These are phyloP conservation scores for Phataginus tricuspis DNA, from an alignment of 2,797 vertebrate species.

Conservation along the genomic window DNA sequence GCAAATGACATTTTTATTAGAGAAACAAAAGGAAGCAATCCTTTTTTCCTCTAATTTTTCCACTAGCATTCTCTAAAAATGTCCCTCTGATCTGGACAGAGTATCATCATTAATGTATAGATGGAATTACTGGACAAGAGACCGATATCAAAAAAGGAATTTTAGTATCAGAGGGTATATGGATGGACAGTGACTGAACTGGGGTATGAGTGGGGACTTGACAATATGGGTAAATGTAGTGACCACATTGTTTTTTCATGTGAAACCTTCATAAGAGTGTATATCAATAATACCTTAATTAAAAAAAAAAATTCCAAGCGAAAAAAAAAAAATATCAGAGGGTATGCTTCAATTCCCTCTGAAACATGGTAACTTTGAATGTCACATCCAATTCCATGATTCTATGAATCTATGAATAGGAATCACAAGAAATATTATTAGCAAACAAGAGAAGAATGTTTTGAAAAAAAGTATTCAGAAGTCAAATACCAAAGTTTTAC, in stretches of 20 bases:
- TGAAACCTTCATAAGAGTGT: no score
- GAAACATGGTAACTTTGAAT: neutral
- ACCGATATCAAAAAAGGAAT: neutral
- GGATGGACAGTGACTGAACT: no score
- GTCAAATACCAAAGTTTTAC: constrained; percentile 24
- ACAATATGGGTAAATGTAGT: no score
- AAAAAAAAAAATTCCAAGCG: no score
- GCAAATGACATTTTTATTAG: neutral
- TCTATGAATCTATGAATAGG: neutral
- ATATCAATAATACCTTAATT: no score
- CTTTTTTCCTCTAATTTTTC: neutral
- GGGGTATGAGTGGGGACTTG: no score
- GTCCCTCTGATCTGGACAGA: neutral
- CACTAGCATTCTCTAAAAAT: constrained; percentile 47
- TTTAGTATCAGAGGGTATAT: neutral
- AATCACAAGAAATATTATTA: constrained; percentile 26
- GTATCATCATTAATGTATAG: neutral
- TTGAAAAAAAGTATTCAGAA: neutral
- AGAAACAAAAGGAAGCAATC: constrained; percentile 10
- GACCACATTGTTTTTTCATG: no score
- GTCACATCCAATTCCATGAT: neutral
- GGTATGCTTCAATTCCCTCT: neutral
- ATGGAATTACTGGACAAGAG: neutral
- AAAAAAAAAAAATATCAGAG: neutral
- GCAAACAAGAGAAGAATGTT: neutral